Conservation (phyloP, 2,797 vertebrate species). For the Cryptoblepharus egeriae region DNA sequence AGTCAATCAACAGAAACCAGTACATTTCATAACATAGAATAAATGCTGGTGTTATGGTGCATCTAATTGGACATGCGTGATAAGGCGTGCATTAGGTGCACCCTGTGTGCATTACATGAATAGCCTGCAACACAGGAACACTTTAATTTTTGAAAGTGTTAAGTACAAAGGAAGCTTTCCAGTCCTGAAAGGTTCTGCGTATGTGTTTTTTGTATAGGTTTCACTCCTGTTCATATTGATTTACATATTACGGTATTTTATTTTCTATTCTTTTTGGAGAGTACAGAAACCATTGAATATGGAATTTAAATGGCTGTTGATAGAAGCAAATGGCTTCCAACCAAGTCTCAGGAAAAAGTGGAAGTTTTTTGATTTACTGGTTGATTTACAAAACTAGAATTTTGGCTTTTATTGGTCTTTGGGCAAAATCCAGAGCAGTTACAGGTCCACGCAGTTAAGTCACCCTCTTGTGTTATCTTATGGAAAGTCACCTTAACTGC, state of each 20-base stretch:
- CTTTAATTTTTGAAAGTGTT: not conserved
- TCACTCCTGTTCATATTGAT: not conserved
- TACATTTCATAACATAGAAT: not conserved
- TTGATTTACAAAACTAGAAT: not conserved
- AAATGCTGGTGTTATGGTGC: not conserved
- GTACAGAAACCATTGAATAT: not conserved
- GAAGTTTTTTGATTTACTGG: slow-evolving; percentile 20
- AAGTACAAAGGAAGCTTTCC: not conserved
- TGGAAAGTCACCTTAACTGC: too few relatives aligned
- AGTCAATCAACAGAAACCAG: not conserved
- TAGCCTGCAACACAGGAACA: not conserved
- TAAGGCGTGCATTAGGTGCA: too few relatives aligned
- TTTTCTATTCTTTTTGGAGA: not conserved
- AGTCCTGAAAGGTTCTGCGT: not conserved
- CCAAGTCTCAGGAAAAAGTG: not conserved
- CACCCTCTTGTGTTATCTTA: too few relatives aligned
- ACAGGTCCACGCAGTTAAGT: too few relatives aligned
- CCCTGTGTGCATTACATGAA: not conserved
- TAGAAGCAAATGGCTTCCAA: not conserved
- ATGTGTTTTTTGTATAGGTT: too few relatives aligned
- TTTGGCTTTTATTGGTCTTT: not conserved
- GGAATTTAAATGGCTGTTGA: not conserved
- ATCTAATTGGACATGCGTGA: too few relatives aligned
- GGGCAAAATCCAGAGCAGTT: too few relatives aligned
- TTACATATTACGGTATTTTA: not conserved